A percentile compares a stretch with the other conserved stretches of the same genome.
Evolutionary conservation across 2,797 vertebrate species (phyloP).

Genomic region (Falco berigora): DNA sequence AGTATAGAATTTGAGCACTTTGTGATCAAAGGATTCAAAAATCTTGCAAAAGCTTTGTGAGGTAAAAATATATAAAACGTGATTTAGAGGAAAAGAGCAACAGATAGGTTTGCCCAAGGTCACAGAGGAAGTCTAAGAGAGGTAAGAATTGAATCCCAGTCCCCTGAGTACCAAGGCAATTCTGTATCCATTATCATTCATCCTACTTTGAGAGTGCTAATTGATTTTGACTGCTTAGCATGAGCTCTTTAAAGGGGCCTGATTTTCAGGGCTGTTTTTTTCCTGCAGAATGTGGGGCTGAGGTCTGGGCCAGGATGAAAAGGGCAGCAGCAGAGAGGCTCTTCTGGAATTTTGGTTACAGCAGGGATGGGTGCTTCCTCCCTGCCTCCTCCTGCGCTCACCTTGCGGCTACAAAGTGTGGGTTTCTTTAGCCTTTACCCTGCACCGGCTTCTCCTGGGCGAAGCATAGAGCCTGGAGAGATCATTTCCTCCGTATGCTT

Average conservation of each 20-base stretch:
- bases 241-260: constrained; percentile 55
- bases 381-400: not conserved
- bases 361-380: not conserved
- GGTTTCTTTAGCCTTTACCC: not conserved
- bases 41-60: not conserved
- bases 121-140: constrained; percentile 37
- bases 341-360: not conserved
- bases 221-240: constrained; percentile 64
- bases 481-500: not conserved
- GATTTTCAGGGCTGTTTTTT: constrained; percentile 41
- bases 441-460: not conserved
- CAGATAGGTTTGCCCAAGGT: constrained; percentile 35
- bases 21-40: not conserved
- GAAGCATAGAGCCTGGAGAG: not conserved
- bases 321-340: not conserved
- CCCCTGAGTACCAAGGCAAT: constrained; percentile 36
- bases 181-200: constrained; percentile 52
- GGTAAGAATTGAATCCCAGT: constrained; percentile 28
- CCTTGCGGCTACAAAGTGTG: not conserved
- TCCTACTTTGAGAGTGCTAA: constrained; percentile 56
- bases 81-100: constrained; percentile 49
- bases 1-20: not conserved
- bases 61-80: not conserved
- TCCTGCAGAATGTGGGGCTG: constrained; percentile 26
- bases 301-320: constrained; percentile 20